phyloP scores from a whole-genome alignment of 2,797 vertebrate species.

The Sarcoramphus papa region DNA sequence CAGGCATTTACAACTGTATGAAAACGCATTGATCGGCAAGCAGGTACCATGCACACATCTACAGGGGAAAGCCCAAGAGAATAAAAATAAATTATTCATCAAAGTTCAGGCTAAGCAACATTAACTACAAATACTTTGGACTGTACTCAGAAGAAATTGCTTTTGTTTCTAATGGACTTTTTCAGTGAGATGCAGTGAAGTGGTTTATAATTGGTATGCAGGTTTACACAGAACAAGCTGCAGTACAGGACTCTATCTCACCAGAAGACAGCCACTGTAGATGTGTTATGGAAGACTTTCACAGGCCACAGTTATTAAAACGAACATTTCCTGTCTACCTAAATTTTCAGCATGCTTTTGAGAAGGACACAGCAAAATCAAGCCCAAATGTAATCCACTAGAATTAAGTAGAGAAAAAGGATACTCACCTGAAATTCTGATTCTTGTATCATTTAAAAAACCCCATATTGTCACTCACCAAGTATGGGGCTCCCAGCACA shows the following conservation, averaged over 20 bases:
- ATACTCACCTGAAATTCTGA: constrained; percentile 6
- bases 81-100: constrained; percentile 53
- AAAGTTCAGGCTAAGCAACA: constrained; percentile 56
- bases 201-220: constrained; percentile 34
- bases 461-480: background rate
- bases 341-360: constrained; percentile 5
- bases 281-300: constrained; percentile 71
- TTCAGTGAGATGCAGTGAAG: constrained; percentile 29
- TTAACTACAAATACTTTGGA: constrained; percentile 59
- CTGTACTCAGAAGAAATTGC: constrained; percentile 35
- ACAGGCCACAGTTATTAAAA: constrained; percentile 8
- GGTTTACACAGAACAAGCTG: constrained; percentile 39
- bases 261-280: constrained; percentile 67
- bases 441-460: background rate
- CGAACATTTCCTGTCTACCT: background rate
- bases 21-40: constrained; percentile 95
- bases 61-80: constrained; percentile 52
- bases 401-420: background rate
- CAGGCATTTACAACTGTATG: constrained; percentile 96
- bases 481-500: constrained; percentile 18
- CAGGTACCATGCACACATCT: constrained; percentile 94
- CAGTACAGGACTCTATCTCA: background rate
- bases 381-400: background rate
- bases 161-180: constrained; percentile 48
- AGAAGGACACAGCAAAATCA: background rate